Evolutionary conservation across 1,140 invertebrate genomes (phyloP), one percentile per base, ranked within the genome.

Genomic region (Trinorchestia longiramus): DNA sequence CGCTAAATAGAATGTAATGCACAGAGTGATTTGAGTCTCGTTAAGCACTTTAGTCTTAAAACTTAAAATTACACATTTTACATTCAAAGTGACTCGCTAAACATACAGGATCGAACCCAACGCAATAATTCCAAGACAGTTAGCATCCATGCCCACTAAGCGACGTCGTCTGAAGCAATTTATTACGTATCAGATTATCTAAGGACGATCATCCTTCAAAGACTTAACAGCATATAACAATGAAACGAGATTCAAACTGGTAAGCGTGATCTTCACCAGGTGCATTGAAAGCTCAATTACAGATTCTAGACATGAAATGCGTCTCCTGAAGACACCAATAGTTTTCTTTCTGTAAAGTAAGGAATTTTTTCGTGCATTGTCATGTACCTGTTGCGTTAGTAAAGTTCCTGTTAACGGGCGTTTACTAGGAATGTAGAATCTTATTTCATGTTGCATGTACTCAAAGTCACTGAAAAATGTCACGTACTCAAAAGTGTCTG

Each of bases 271-370:
- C 28, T 77, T 77, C 62, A 77, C 28, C 62, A 77, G 62, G 62
- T 77, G 8, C 62, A 77, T 77, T 23, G 62, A 77, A 77, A 77
- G 62, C 62, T 77, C 62, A 77, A 77, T 77, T 77, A 77, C 62
- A 77, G 62, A 77, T 77, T 19, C 62, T 77, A 77, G 62, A 36
- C 62, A 3, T 77, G 62, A 77, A 77, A 77, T 77, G 88, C 3
- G 88, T 43, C 92, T 94, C 43, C 43, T 45, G 40, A 43, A 40
- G 40, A 43, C 90, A 94, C 43, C 43, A 43, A 8, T 47, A 94
- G 92, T n/a, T 94, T 47, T 94, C 43, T 43, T 45, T 94, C 43
- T 44, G 88, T 94, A 94, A 47, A 43, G 44, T 94, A 94, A 94
- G 92, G 43, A 45, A 45, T 42, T 94, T 19, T 6, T 94, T 94